A percentile compares a stretch with the other conserved stretches of the same genome.
These are phyloP conservation scores for Capitella teleta DNA, from an alignment of 1,140 invertebrate genomes.

Conservation along the genomic window DNA sequence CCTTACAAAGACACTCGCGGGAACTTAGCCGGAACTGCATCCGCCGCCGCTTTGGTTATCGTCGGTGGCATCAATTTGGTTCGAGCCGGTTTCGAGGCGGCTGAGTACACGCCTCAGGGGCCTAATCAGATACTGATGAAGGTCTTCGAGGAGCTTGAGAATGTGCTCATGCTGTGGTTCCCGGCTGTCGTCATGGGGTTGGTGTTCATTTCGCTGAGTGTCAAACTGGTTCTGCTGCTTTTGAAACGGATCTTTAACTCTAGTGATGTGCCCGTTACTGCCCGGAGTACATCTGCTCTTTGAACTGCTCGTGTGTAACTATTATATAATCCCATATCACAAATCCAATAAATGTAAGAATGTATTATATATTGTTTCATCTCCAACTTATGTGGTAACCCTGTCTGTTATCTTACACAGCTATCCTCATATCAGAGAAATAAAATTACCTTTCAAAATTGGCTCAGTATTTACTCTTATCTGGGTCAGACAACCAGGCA, in stretches of 20 bases:
- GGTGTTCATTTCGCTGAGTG: slow-evolving; percentile 3
- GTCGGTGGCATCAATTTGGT: slow-evolving; percentile 11
- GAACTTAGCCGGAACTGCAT: slow-evolving; percentile 8
- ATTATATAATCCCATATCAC: too few species aligned
- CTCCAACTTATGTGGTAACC: too few species aligned
- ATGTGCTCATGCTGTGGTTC: slow-evolving; percentile 10
- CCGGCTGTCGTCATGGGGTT: slow-evolving; percentile 9
- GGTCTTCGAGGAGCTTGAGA: slow-evolving; percentile 13
- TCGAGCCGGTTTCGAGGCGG: slow-evolving; percentile 10
- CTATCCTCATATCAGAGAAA: too few species aligned
- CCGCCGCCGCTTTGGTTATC: slow-evolving; percentile 7
- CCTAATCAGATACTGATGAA: slow-evolving; percentile 9
- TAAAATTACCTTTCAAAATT: too few species aligned
- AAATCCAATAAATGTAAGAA: too few species aligned
- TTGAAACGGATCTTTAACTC: background rate
- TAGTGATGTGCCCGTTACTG: too few species aligned
- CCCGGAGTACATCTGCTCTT: too few species aligned
- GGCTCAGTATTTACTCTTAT: too few species aligned
- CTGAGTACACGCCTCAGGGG: slow-evolving; percentile 11
- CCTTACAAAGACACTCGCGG: slow-evolving; percentile 8
- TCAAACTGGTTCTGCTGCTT: slow-evolving; percentile 5
- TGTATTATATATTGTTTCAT: too few species aligned
- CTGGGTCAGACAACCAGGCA: too few species aligned
- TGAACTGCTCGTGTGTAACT: too few species aligned
- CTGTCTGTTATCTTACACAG: too few species aligned